phyloP scores from a whole-genome alignment of 2,888 invertebrate genomes.

The Matsumyia berberina region DNA sequence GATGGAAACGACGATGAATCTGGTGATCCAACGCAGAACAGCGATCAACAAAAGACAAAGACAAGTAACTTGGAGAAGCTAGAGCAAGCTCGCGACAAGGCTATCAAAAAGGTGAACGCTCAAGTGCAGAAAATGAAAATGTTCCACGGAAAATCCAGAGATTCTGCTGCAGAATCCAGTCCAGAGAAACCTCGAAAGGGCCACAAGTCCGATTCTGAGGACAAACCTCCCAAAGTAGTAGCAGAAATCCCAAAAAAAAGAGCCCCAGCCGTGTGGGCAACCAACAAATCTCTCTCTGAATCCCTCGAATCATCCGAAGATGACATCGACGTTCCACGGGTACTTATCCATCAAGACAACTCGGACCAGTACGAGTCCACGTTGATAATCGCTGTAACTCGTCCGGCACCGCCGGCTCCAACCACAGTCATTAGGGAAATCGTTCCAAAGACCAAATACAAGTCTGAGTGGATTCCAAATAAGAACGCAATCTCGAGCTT shows the following conservation, averaged over 20 bases:
- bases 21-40: constrained; percentile 66
- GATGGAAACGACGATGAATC: constrained; percentile 62
- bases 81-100: constrained; percentile 78
- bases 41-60: constrained; percentile 57
- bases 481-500: constrained; percentile 79
- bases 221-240: constrained; percentile 63
- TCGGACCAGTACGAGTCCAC: constrained; percentile 82
- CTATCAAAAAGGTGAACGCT: constrained; percentile 80
- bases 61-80: constrained; percentile 78
- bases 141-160: constrained; percentile 77
- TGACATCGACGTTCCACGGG: constrained; percentile 79
- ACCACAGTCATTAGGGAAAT: constrained; percentile 64
- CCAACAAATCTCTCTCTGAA: constrained; percentile 79
- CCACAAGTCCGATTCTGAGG: constrained; percentile 51
- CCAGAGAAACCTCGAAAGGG: constrained; percentile 47
- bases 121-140: constrained; percentile 81
- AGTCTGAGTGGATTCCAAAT: constrained; percentile 80
- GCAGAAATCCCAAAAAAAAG: constrained; percentile 61
- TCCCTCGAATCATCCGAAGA: constrained; percentile 78
- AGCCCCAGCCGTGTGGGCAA: constrained; percentile 80
- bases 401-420: constrained; percentile 78
- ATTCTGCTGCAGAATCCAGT: constrained; percentile 43
- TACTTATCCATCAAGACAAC: constrained; percentile 82
- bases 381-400: constrained; percentile 81
- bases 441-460: constrained; percentile 56